Percentiles rank a stretch among this genome's conserved stretches.
These are phyloP conservation scores for Dugesia japonica DNA, from an alignment of 2,888 invertebrate species.

Conservation along the genomic window DNA sequence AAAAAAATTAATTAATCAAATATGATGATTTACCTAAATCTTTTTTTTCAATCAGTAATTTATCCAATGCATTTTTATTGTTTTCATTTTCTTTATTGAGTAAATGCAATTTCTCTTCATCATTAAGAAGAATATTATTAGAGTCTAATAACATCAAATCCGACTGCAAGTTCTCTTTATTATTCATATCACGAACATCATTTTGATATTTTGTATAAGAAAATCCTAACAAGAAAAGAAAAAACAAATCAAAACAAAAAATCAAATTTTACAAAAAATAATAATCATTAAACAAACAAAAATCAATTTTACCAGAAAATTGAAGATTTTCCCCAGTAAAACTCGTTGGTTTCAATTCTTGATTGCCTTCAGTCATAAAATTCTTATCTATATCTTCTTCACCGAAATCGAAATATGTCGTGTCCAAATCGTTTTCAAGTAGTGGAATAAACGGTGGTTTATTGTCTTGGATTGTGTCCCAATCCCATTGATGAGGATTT, in stretches of 20 bases:
- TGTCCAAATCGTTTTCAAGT: neutral
- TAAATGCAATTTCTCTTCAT: no score
- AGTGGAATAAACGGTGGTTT: neutral
- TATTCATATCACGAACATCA: neutral
- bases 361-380: neutral
- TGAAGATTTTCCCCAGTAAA: neutral
- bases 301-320: neutral
- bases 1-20: neutral
- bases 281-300: no score
- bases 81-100: neutral
- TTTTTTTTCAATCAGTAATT: neutral
- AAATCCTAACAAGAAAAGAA: no score
- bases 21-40: neutral
- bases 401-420: neutral
- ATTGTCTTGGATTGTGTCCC: neutral
- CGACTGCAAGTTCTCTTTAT: no score
- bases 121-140: no score
- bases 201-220: neutral
- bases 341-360: neutral
- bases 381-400: neutral
- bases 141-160: no score
- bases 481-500: neutral
- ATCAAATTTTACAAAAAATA: no score
- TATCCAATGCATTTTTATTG: conserved; percentile 5
- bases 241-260: neutral